Conservation (phyloP, 2,888 invertebrate genomes). For the Busseola fusca region DNA sequence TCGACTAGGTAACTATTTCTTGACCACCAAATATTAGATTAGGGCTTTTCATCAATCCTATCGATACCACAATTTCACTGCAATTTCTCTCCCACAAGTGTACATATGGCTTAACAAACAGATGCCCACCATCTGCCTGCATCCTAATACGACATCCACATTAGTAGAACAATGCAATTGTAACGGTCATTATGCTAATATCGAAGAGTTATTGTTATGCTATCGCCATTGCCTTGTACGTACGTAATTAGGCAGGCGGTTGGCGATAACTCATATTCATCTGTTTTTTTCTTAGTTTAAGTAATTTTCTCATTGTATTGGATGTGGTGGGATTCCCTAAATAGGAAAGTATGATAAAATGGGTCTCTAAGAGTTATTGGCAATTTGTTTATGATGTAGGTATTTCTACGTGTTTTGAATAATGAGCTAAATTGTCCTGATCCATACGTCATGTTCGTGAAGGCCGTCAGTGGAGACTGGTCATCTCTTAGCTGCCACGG, state of each 20-base stretch:
- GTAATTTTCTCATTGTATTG: constrained; percentile 42
- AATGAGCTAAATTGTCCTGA: background rate
- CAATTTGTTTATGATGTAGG: constrained; percentile 28
- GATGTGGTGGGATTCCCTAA: constrained; percentile 35
- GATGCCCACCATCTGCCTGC: constrained; percentile 63
- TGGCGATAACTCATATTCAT: constrained; percentile 50
- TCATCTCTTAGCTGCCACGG: too few species aligned
- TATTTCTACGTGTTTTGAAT: constrained; percentile 31
- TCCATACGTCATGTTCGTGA: too few species aligned
- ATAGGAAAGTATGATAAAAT: constrained; percentile 32
- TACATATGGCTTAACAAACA: constrained; percentile 56
- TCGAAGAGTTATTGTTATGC: constrained; percentile 57
- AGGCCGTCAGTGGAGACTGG: too few species aligned
- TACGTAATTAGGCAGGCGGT: constrained; percentile 51
- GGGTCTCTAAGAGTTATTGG: constrained; percentile 25
- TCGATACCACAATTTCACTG: constrained; percentile 5
- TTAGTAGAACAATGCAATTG: constrained; percentile 62
- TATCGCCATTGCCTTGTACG: constrained; percentile 49
- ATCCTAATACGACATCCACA: constrained; percentile 58
- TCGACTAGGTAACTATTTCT: too few species aligned
- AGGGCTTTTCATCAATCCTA: background rate
- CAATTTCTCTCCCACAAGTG: constrained; percentile 37
- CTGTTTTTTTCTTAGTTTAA: constrained; percentile 34
- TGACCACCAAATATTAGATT: background rate
- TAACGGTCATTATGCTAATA: constrained; percentile 64